Evolutionary conservation across 2,797 vertebrate species (phyloP).

Genomic region (Catostomus latipinnis): DNA sequence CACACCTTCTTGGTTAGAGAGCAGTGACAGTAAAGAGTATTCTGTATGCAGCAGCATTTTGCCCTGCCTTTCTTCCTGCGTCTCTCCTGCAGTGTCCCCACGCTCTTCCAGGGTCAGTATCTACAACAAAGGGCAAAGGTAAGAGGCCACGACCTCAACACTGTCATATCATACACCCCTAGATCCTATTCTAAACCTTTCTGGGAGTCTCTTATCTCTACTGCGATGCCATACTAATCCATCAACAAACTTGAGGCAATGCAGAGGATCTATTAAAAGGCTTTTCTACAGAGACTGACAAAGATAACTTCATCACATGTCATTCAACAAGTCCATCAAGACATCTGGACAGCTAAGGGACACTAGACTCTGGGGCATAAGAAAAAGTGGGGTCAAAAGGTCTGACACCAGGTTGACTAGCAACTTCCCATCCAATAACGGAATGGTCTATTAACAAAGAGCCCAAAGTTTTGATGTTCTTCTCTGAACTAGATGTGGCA

Average conservation of each 20-base stretch:
- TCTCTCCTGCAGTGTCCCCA: constrained; percentile 88
- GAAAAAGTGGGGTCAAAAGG: constrained; percentile 63
- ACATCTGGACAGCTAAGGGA: constrained; percentile 26
- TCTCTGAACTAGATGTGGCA: constrained; percentile 42
- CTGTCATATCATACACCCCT: not conserved
- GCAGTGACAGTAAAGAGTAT: constrained; percentile 95
- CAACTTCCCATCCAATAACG: constrained; percentile 30
- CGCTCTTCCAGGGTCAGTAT: constrained; percentile 97
- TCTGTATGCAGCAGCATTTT: constrained; percentile 99
- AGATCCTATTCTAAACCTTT: constrained; percentile 24
- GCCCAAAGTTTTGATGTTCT: constrained; percentile 53
- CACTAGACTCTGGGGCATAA: constrained; percentile 48
- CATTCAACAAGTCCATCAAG: constrained; percentile 21
- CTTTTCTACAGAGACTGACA: constrained; percentile 45
- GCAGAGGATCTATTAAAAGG: constrained; percentile 39
- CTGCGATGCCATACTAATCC: constrained; percentile 28
- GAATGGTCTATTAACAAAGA: constrained; percentile 64
- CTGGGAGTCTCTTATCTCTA: constrained; percentile 37
- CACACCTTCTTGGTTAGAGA: constrained; percentile 97
- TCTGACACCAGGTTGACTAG: constrained; percentile 64
- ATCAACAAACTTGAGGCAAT: constrained; percentile 31
- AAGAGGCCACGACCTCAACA: constrained; percentile 55
- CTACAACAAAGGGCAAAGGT: constrained; percentile 71
- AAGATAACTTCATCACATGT: constrained; percentile 29
- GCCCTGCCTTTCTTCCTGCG: constrained; percentile 96